Conservation (phyloP, 2,113 vertebrate genomes). For the Calonectris borealis region DNA sequence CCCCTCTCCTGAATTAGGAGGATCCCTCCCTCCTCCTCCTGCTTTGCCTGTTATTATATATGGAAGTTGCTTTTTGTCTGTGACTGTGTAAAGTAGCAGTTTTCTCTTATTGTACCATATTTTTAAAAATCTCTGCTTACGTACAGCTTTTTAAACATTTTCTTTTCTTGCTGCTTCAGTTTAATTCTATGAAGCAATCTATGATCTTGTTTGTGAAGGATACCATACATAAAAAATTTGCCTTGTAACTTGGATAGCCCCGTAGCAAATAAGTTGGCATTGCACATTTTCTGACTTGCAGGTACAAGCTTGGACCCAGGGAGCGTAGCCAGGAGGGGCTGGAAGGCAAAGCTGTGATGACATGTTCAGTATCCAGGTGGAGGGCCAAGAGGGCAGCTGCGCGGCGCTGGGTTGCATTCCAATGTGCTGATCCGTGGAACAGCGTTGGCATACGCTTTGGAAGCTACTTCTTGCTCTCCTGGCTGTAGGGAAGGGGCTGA, state of each 20-base stretch:
- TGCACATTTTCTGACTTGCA: slow-evolving; percentile 62
- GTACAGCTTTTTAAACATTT: not conserved
- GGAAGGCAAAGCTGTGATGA: slow-evolving; percentile 64
- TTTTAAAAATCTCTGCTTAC: not conserved
- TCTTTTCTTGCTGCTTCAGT: not conserved
- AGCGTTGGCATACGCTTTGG: slow-evolving; percentile 49
- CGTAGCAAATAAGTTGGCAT: slow-evolving; percentile 49
- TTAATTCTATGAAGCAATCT: not conserved
- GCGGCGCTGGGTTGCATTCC: slow-evolving; percentile 26
- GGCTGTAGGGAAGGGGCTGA: slow-evolving; percentile 56
- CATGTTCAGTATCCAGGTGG: slow-evolving; percentile 62
- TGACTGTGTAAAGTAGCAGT: not conserved
- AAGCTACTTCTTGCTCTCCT: slow-evolving; percentile 53
- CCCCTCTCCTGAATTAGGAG: not conserved
- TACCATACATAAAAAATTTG: not conserved
- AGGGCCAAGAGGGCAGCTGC: slow-evolving; percentile 56
- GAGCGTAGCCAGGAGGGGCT: slow-evolving; percentile 57
- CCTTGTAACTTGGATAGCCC: slow-evolving; percentile 62
- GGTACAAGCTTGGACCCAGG: slow-evolving; percentile 63
- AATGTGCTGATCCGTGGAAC: slow-evolving; percentile 60
- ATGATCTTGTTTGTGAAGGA: not conserved
- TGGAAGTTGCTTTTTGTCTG: not conserved
- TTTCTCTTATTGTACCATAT: not conserved
- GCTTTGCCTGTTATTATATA: not conserved
- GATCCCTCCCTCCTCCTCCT: not conserved